phyloP scores from a whole-genome alignment of 2,888 invertebrate genomes.

The Malthinus seriepunctatus region DNA sequence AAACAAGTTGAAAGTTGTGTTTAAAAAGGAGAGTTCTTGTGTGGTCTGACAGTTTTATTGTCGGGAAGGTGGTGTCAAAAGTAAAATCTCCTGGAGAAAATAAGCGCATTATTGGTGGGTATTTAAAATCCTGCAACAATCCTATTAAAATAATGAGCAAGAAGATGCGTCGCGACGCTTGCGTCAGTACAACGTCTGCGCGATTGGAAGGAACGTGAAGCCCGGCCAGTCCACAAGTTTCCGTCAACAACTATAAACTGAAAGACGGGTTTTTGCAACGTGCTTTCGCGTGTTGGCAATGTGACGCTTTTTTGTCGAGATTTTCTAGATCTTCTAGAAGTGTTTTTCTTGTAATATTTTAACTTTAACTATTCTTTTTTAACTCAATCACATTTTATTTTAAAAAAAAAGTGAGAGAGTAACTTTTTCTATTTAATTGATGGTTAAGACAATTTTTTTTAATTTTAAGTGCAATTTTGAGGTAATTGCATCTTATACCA shows the following conservation, averaged over 20 bases:
- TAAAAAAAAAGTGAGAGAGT: not conserved
- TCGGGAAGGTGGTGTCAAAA: conserved; percentile 22
- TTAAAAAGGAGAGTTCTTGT: not conserved
- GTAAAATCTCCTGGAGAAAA: conserved; percentile 22
- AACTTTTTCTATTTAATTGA: not conserved
- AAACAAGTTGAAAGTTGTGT: not conserved
- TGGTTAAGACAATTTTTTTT: not conserved
- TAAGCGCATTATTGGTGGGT: conserved; percentile 44
- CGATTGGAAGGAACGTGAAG: conserved; percentile 39
- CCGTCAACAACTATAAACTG: conserved; percentile 30
- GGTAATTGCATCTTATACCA: conserved; percentile 12
- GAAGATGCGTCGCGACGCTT: conserved; percentile 43
- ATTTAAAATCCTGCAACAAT: conserved; percentile 48
- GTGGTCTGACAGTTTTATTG: conserved; percentile 15
- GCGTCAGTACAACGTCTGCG: conserved; percentile 39
- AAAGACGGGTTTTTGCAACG: conserved; percentile 20
- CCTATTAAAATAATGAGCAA: conserved; percentile 48
- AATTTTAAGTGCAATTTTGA: conserved; percentile 11
- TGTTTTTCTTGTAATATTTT: conserved; percentile 7
- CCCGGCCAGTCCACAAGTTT: conserved; percentile 42
- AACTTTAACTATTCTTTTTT: not conserved
- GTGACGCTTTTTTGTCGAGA: conserved; percentile 28
- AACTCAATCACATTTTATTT: not conserved
- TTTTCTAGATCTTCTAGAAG: conserved; percentile 7
- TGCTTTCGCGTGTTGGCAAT: conserved; percentile 31